Evolutionary conservation across 2,888 invertebrate species (phyloP).

Genomic region (Saturnia pavonia): DNA sequence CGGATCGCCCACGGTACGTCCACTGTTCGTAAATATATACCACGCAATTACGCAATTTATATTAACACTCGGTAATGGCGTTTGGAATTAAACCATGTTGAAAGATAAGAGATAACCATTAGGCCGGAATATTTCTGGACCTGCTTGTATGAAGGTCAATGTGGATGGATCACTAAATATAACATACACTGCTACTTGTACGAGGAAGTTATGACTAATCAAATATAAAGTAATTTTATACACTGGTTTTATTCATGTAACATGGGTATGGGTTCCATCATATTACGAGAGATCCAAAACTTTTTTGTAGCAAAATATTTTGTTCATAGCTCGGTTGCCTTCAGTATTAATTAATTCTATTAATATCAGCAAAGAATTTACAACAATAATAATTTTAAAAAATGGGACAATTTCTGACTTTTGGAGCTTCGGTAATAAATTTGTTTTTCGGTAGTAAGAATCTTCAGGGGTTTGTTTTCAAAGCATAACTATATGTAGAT

Average conservation of each 20-base stretch:
- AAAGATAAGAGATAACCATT: conserved; percentile 33
- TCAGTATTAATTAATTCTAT: too few relatives aligned
- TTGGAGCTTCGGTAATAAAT: background rate
- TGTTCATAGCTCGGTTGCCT: too few relatives aligned
- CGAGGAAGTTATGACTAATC: background rate
- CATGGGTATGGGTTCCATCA: background rate
- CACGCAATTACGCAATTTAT: conserved; percentile 66
- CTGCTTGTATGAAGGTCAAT: conserved; percentile 29
- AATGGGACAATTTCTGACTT: too few relatives aligned
- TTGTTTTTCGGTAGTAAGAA: background rate
- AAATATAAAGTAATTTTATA: background rate
- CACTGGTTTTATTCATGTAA: background rate
- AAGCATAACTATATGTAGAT: background rate
- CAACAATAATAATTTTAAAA: too few relatives aligned
- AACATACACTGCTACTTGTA: background rate
- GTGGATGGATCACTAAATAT: conserved; percentile 23
- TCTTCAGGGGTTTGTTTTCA: background rate
- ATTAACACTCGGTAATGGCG: conserved; percentile 41
- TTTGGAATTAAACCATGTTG: conserved; percentile 50
- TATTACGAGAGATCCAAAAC: background rate
- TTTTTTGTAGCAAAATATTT: background rate
- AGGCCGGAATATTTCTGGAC: conserved; percentile 35
- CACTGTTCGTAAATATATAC: conserved; percentile 67
- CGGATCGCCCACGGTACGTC: conserved; percentile 74
- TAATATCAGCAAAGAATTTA: too few relatives aligned